phyloP scores from a whole-genome alignment of 2,113 vertebrate species.

The Motacilla alba region DNA sequence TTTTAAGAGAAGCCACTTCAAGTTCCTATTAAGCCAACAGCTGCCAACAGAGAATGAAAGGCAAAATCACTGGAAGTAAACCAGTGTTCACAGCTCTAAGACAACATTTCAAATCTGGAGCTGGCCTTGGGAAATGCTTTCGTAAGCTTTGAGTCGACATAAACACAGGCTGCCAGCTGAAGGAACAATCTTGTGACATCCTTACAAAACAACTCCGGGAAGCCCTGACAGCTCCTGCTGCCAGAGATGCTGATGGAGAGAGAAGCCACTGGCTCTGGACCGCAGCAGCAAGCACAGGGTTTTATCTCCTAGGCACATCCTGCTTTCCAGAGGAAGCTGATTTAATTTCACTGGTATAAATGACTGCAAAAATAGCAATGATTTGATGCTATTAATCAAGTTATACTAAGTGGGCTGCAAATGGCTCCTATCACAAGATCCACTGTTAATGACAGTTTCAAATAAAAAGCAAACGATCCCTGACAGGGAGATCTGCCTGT shows the following conservation, averaged over 20 bases:
- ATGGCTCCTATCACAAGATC: neutral
- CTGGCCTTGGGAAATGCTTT: neutral
- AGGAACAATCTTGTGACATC: neutral
- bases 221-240: neutral
- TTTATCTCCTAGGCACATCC: neutral
- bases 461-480: fast-evolving
- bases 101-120: neutral
- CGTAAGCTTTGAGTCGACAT: neutral
- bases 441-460: neutral
- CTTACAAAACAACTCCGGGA: neutral
- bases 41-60: neutral
- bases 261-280: neutral
- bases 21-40: neutral
- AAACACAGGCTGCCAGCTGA: neutral
- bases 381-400: neutral
- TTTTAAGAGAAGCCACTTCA: neutral
- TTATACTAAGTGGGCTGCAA: neutral
- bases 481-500: neutral
- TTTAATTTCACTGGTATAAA: neutral
- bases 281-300: neutral
- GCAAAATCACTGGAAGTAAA: neutral
- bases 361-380: neutral
- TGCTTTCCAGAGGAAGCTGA: neutral
- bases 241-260: neutral
- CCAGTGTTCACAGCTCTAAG: neutral